Base-by-base conservation (phyloP, 2,797 vertebrate genomes). In the Sphenopsis melanotis region DNA sequence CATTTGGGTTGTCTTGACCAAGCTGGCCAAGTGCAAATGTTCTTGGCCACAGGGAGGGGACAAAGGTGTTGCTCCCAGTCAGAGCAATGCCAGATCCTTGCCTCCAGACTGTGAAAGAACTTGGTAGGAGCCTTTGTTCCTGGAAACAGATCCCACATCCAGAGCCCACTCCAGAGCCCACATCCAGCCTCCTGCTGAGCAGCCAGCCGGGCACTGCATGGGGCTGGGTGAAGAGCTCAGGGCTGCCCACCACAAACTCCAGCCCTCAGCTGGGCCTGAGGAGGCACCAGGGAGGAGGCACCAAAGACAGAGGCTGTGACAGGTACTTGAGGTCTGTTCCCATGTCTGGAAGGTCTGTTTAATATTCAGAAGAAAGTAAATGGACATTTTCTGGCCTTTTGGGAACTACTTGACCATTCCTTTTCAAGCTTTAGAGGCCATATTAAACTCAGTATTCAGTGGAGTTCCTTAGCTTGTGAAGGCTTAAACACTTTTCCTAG, bases 81-180 rank as follows among this genome's bases (percentile, higher is more conserved):
- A 46, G 10, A 2, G 3, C 41, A 30, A 6, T 26, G 41, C 18
- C 76, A 85, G 53, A 52, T 61, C n/a, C 39, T 61, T 50, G 24
- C 47, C 52, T 57, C 27, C 15, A 14, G 80, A 36, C 42, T 80
- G 37, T 23, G n/a, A 44, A 74, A 49, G 37, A 69, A 24, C 4
- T 22, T 14, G 12, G 21, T 2, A 34, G 61, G 20, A 88, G 4
- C 27, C 12, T 34, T 15, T 37, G 17, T 13, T 83, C 18, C 24
- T 32, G 52, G 27, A 50, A 69, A n/a, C 23, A 19, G n/a, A 59
- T 21, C 7, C 53, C 32, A 55, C 29, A 20, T 32, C 30, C 52
- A 49, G 47, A 49, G 24, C 47, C 14, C 0, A 0, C 4, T 32
- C 30, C 52, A 49, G 47, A 49, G 24, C 47, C 14, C 0, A 0